Base-by-base conservation (phyloP, 2,888 invertebrate genomes). In the Miltochrista miniata region DNA sequence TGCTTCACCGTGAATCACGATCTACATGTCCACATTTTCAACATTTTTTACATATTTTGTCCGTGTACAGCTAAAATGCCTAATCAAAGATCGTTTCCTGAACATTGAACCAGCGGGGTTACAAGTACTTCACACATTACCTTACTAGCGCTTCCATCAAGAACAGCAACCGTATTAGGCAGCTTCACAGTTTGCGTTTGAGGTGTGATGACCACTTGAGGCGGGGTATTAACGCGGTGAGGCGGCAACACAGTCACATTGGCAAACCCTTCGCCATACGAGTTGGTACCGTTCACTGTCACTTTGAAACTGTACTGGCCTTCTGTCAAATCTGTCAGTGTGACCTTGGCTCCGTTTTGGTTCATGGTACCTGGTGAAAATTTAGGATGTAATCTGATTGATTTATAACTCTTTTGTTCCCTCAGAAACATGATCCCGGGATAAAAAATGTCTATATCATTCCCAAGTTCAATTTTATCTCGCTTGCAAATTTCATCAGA, bases 161-260 rank as follows among this genome's bases (percentile, higher is more conserved):
- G 92, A 29, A 98, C 96, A 0, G 98, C 97, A 38, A 95, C 96
- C 0, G 96, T 96, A 68, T 97, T 98, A 0, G 98, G 98, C 61
- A 97, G 92, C 70, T 98, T 97, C 7, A 99, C 96, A 8, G 95
- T 95, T 83, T 98, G 98, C 34, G 95, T 93, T 2, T 95, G 93
- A 0, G 98, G 98, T 1, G 96, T 96, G 63, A 98, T 97, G 37
- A 97, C 93, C 1, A 97, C 97, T 52, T 95, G 93, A 0, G 98
- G 98, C 0, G 96, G 94, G 59, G 94, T 94, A 83, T 98, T 98
- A 51, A 95, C 94, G 51, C 98, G 92, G 53, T 95, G 95, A 33
- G 96, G 96, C 72, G 98, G 96, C 64, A 96, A 78, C 11, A 98
- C 98, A 0, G 97, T 97, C 2, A 98, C 96, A 79, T 98, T 98